Base-by-base conservation (phyloP, 2,797 vertebrate species). In the Aphelocoma californica region DNA sequence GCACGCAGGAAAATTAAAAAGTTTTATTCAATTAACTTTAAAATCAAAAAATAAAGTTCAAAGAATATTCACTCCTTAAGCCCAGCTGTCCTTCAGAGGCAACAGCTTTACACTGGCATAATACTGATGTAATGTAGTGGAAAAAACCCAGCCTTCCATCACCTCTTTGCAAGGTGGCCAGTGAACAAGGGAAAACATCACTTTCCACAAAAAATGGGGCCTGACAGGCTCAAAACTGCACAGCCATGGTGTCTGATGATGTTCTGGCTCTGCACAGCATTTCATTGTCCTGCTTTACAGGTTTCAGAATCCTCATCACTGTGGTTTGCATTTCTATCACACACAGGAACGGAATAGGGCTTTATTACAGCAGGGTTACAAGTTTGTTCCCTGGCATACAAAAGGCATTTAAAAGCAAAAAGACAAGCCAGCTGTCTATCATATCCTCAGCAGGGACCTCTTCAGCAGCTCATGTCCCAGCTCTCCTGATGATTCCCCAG, bases 181-280 rank as follows among this genome's bases (percentile, higher is more conserved):
- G 45, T 4, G 18, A 94, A 61, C 31, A 77, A 78, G 54, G 62
- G 56, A 92, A 90, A 91, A 85, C 20, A 82, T 42, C 60, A 58
- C 75, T 92, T 90, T 65, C 26, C 78, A 80, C 34, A 91, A 93
- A 89, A 94, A 94, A 92, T 57, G 38, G 38, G 64, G 81, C 71
- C 60, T 84, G 71, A 92, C 71, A 86, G 67, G 71, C 79, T 92
- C 48, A 86, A 60, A 93, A 67, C 34, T 51, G 54, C 48, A 84
- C 58, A 84, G 9, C 91, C 44, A 64, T 19, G 9, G 56, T 61
- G 61, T 78, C 57, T 79, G 80, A 88, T 40, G 44, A 62, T 81
- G 84, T 86, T 81, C 36, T 77, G 74, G 64, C 81, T 84, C 81
- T 64, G 60, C 34, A 26, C 26, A 73, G 82, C 42, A 77, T 69